A percentile compares a stretch with the other conserved stretches of the same genome.
Conservation (phyloP, 92 coral and sea anemone species). For the Phenganax subtilis region DNA sequence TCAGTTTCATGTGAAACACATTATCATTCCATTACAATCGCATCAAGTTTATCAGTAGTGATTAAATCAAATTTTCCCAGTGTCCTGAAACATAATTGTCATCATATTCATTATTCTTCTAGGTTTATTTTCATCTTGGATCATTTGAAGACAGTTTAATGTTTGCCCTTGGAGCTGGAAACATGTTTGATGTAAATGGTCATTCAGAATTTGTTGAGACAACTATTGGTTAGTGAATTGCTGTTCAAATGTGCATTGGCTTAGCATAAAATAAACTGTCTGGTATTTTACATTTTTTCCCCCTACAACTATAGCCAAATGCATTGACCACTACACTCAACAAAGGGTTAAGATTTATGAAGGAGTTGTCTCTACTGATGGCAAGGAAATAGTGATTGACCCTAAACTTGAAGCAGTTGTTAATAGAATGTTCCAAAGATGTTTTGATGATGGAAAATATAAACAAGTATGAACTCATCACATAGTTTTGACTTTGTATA, state of each 20-base stretch:
- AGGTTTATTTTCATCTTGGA: slow-evolving; percentile 96
- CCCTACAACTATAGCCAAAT: slow-evolving; percentile 63
- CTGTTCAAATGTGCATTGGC: not conserved
- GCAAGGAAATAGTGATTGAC: slow-evolving; percentile 59
- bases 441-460: slow-evolving; percentile 91
- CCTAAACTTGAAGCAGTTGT: slow-evolving; percentile 83
- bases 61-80: not conserved
- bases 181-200: slow-evolving; percentile 95
- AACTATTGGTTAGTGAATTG: slow-evolving; percentile 64
- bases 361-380: slow-evolving; percentile 56
- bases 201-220: slow-evolving; percentile 98
- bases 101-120: not conserved
- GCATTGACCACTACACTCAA: slow-evolving; percentile 90
- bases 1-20: too few relatives aligned
- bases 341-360: slow-evolving; percentile 76
- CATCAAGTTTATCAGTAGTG: not conserved
- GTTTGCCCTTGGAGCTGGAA: slow-evolving; percentile 94
- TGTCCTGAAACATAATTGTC: not conserved
- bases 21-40: too few relatives aligned
- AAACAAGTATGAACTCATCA: slow-evolving; percentile 62
- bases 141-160: slow-evolving; percentile 83
- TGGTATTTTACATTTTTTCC: not conserved
- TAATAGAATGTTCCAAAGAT: slow-evolving; percentile 91
- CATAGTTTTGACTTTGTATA: too few relatives aligned
- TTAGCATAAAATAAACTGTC: not conserved